Conservation (phyloP, 2,113 vertebrate genomes). For the Struthidea cinerea region DNA sequence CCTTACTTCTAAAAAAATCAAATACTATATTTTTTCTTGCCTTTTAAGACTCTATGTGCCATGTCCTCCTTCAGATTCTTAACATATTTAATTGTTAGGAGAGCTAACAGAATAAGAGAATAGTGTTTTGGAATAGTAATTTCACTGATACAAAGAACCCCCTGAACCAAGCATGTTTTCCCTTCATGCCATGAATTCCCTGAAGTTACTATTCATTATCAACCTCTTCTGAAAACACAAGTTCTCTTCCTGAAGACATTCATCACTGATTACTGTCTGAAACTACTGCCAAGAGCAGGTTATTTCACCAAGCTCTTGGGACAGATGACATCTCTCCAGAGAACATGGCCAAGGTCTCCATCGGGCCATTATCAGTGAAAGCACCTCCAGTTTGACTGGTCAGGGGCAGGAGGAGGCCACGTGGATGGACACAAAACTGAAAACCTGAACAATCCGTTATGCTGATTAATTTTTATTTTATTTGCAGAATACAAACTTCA, state of each 20-base stretch:
- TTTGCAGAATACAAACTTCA: not conserved
- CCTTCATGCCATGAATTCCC: not conserved
- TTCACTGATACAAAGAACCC: not conserved
- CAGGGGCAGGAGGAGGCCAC: not conserved
- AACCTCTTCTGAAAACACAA: not conserved
- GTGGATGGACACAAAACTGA: accelerated
- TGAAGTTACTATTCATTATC: not conserved
- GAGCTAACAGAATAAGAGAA: not conserved
- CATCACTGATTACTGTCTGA: not conserved
- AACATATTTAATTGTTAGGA: not conserved
- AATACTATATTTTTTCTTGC: not conserved
- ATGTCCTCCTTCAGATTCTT: not conserved
- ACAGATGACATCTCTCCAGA: not conserved
- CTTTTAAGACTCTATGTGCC: not conserved
- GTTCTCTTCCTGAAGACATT: not conserved
- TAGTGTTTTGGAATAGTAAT: not conserved
- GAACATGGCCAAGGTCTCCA: not conserved
- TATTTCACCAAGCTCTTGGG: accelerated
- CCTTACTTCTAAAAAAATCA: not conserved
- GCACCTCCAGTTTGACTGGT: not conserved
- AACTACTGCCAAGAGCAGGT: not conserved
- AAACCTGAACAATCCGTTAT: not conserved
- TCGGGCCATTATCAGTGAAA: not conserved
- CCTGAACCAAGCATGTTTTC: not conserved
- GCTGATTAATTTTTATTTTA: not conserved